Conservation (phyloP, 2,113 vertebrate genomes). For the Malurus alboscapulatus region DNA sequence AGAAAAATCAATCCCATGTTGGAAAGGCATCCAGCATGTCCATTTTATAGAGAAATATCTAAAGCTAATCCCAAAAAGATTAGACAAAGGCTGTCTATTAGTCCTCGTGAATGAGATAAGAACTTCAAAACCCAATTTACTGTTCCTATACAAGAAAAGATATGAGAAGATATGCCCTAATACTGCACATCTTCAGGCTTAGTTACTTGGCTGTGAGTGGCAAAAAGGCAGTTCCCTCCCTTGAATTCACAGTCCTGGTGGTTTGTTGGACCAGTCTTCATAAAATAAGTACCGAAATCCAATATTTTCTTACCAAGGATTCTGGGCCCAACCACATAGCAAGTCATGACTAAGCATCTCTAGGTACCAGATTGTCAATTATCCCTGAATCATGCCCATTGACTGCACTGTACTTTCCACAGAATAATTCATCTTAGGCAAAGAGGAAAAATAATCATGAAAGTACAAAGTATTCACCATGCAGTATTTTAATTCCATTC, state of each 20-base stretch:
- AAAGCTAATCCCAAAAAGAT: neutral
- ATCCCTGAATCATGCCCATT: conserved; percentile 4
- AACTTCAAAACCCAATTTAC: neutral
- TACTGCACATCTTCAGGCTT: neutral
- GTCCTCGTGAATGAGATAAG: neutral
- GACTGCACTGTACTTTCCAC: neutral
- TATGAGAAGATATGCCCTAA: neutral
- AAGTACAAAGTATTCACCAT: neutral
- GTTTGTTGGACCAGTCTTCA: neutral
- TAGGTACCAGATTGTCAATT: neutral
- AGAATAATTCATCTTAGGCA: neutral
- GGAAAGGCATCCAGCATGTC: neutral
- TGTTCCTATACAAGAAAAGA: neutral
- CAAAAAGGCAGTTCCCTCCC: neutral
- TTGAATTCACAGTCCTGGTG: neutral
- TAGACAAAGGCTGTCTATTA: neutral
- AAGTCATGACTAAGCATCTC: conserved; percentile 56
- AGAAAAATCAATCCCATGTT: neutral
- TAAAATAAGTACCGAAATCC: neutral
- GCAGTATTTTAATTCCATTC: neutral
- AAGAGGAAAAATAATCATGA: neutral
- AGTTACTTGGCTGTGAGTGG: neutral
- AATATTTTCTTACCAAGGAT: neutral
- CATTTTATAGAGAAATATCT: neutral
- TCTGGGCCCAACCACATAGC: neutral